Conservation (phyloP, 1,140 invertebrate genomes). For the Heliconius eleuchia region DNA sequence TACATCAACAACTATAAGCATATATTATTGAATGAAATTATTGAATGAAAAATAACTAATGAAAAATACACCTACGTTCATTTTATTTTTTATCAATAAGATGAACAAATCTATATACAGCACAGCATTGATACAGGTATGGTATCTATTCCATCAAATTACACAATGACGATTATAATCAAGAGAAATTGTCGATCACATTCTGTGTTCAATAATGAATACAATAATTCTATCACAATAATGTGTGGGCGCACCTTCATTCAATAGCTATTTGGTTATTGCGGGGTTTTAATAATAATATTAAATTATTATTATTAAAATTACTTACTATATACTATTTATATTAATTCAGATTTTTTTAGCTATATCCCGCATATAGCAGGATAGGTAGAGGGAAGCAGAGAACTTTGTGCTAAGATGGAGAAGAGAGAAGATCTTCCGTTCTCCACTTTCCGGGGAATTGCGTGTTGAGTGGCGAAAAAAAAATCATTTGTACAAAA, state of each 20-base stretch:
- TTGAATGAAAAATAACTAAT: too few species aligned
- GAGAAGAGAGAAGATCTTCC: too few species aligned
- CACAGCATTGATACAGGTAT: not conserved
- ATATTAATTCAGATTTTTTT: not conserved
- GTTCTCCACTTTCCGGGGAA: too few species aligned
- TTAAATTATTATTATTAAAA: constrained; percentile 5
- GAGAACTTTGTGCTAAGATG: too few species aligned
- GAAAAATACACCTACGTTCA: not conserved
- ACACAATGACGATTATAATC: constrained; percentile 8
- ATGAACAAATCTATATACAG: not conserved
- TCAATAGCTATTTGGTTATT: not conserved
- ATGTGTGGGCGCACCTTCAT: not conserved
- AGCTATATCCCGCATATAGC: too few species aligned
- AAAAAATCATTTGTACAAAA: too few species aligned
- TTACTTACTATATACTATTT: not conserved
- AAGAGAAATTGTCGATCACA: constrained; percentile 11
- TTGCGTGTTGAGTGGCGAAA: too few species aligned
- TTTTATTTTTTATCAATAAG: not conserved
- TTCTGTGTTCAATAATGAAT: not conserved
- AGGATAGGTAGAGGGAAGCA: too few species aligned
- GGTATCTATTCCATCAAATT: not conserved
- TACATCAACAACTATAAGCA: too few species aligned
- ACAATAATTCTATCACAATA: not conserved
- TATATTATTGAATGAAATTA: too few species aligned
- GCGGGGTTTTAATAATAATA: not conserved